phyloP scores from a whole-genome alignment of 1,140 invertebrate species.

The Lordiphosa clarofinis region DNA sequence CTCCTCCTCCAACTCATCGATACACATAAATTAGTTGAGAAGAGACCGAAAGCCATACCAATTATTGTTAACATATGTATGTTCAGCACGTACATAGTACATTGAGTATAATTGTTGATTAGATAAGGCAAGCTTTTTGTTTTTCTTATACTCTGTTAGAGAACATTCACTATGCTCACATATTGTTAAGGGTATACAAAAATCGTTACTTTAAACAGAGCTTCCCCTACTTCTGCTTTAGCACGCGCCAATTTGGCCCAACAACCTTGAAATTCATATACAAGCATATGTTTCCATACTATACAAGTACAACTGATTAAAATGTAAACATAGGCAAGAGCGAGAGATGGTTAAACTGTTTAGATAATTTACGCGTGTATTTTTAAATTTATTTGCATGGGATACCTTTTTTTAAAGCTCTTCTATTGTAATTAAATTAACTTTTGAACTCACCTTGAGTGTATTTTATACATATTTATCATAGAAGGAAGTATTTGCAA shows the following conservation, averaged over 20 bases:
- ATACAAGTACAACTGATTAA: conserved; percentile 37
- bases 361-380: too few relatives aligned
- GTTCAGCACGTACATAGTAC: background rate
- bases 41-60: background rate
- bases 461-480: too few relatives aligned
- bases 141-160: too few relatives aligned
- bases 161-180: too few relatives aligned
- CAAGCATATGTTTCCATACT: conserved; percentile 1
- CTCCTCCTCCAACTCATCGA: conserved; percentile 2
- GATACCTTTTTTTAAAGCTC: too few relatives aligned
- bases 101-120: conserved; percentile 25
- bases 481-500: too few relatives aligned
- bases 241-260: conserved; percentile 53
- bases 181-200: too few relatives aligned
- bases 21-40: conserved; percentile 25
- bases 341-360: background rate
- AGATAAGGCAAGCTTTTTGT: conserved; percentile 21
- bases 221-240: too few relatives aligned
- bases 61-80: conserved; percentile 24
- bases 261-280: conserved; percentile 45
- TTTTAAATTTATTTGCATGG: too few relatives aligned
- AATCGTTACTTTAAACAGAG: too few relatives aligned
- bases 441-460: too few relatives aligned
- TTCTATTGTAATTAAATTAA: too few relatives aligned
- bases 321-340: conserved; percentile 41